Evolutionary conservation across 2,113 vertebrate genomes (phyloP).

Genomic region (Colistium nudipinnis): DNA sequence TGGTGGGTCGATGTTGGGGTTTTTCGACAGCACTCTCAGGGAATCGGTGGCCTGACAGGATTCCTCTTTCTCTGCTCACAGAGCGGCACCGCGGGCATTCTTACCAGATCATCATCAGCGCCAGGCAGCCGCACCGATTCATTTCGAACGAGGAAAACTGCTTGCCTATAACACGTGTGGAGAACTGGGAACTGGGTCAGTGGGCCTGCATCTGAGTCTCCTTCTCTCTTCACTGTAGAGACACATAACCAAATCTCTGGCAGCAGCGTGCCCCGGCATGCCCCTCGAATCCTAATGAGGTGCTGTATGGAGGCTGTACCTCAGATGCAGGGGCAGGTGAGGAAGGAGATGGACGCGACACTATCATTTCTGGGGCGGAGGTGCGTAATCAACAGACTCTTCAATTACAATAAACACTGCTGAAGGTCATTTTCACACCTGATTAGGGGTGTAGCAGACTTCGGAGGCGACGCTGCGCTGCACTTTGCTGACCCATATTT

Average conservation of each 20-base stretch:
- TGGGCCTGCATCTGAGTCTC: conserved; percentile 49
- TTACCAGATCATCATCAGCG: conserved; percentile 37
- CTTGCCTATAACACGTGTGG: conserved; percentile 69
- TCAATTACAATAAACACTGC: conserved; percentile 23
- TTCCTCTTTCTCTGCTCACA: conserved; percentile 39
- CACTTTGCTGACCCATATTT: background rate
- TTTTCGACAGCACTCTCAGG: no score
- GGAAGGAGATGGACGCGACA: background rate
- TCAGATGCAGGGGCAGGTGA: conserved; percentile 34
- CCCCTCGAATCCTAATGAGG: conserved; percentile 48
- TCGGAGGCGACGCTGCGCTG: background rate
- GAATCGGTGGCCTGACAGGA: conserved; percentile 21
- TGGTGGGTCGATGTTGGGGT: no score
- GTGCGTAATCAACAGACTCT: conserved; percentile 49
- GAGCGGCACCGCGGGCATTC: conserved; percentile 29
- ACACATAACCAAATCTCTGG: conserved; percentile 37
- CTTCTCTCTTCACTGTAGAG: conserved; percentile 38
- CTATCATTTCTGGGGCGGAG: conserved; percentile 32
- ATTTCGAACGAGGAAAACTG: conserved; percentile 52
- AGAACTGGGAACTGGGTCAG: conserved; percentile 19
- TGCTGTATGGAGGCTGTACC: conserved; percentile 16
- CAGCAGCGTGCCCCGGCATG: conserved; percentile 42
- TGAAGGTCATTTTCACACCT: conserved; percentile 12
- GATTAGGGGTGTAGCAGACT: conserved; percentile 14
- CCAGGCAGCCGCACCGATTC: conserved; percentile 36